Percentiles rank a stretch among this genome's conserved stretches.
These are phyloP conservation scores for Lycophotia porphyrea DNA, from an alignment of 2,888 invertebrate genomes.

Conservation along the genomic window DNA sequence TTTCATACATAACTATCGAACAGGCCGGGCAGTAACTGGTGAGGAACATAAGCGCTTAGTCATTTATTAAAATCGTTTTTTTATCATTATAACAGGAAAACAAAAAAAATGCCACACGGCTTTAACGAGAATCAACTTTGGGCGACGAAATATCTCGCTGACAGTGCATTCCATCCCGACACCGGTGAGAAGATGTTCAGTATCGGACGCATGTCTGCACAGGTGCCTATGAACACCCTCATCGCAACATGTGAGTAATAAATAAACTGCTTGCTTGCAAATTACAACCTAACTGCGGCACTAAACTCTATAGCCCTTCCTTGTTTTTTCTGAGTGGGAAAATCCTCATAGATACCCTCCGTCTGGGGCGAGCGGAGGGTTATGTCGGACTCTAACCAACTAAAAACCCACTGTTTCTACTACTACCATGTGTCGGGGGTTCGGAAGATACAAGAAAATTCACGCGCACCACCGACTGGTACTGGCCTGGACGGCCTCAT, in stretches of 20 bases:
- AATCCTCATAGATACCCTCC: background rate
- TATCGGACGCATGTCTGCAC: slow-evolving; percentile 99
- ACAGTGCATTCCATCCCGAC: slow-evolving; percentile 99
- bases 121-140: slow-evolving; percentile 96
- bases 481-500: background rate
- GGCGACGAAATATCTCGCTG: slow-evolving; percentile 97
- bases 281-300: background rate
- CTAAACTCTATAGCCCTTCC: background rate
- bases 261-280: background rate
- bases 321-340: background rate
- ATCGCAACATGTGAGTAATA: slow-evolving; percentile 94
- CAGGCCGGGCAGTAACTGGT: background rate
- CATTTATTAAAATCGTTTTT: background rate
- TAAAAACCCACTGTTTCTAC: background rate
- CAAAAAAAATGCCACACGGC: slow-evolving; percentile 88
- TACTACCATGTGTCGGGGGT: too few species aligned
- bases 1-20: background rate
- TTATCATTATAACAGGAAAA: slow-evolving; percentile 66
- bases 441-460: too few species aligned
- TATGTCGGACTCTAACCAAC: background rate
- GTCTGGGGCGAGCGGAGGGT: background rate
- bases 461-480: background rate
- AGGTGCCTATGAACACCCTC: slow-evolving; percentile 98
- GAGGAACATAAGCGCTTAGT: background rate
- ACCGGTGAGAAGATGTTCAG: slow-evolving; percentile 98